Evolutionary conservation across 2,888 invertebrate genomes (phyloP).

Genomic region (Chrysolina americana): DNA sequence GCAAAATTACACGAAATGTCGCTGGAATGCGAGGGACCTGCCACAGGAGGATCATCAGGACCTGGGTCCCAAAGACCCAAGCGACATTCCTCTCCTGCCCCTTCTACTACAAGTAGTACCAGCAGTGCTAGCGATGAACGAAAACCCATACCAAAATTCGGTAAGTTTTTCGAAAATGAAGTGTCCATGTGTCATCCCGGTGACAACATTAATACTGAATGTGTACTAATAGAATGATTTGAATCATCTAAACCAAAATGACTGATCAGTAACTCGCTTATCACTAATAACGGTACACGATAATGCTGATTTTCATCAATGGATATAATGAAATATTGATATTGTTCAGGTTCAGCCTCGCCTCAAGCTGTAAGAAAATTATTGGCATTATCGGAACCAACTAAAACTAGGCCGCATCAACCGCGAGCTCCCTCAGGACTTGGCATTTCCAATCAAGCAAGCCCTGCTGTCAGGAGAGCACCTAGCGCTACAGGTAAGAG

Average conservation of each 20-base stretch:
- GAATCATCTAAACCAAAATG: neutral
- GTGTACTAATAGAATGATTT: conserved; percentile 9
- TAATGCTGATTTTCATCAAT: conserved; percentile 43
- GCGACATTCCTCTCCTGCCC: conserved; percentile 93
- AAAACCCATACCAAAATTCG: conserved; percentile 79
- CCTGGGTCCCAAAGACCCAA: conserved; percentile 71
- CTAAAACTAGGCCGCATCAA: conserved; percentile 90
- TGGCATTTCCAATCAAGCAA: conserved; percentile 75
- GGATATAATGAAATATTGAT: conserved; percentile 2
- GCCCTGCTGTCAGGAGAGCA: conserved; percentile 75
- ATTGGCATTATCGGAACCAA: conserved; percentile 89
- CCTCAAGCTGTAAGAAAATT: conserved; percentile 98
- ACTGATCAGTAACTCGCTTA: neutral
- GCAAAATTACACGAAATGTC: conserved; percentile 91
- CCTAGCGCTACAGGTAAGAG: conserved; percentile 68
- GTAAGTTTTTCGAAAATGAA: conserved; percentile 55
- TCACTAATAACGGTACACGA: conserved; percentile 41
- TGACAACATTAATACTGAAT: neutral
- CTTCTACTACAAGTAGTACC: conserved; percentile 92
- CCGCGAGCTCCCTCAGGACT: conserved; percentile 79
- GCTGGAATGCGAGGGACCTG: conserved; percentile 86
- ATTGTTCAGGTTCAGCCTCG: conserved; percentile 84
- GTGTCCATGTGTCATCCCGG: neutral
- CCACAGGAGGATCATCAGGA: conserved; percentile 68
- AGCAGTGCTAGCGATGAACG: conserved; percentile 87